Evolutionary conservation across 2,113 vertebrate genomes (phyloP).

Genomic region (Brachirus orientalis): DNA sequence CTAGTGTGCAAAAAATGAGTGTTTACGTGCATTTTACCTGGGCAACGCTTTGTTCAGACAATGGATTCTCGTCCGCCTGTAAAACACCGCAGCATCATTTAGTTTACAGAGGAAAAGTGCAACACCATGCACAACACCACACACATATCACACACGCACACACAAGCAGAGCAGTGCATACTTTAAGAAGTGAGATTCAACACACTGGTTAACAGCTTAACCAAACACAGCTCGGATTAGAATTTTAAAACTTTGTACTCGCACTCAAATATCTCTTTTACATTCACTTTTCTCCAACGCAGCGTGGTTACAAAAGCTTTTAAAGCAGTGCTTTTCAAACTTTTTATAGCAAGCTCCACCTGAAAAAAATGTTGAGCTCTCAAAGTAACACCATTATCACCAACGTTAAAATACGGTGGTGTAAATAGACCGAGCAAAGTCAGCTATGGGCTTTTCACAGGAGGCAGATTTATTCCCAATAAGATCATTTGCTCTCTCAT

Average conservation of each 20-base stretch:
- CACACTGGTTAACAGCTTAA: not conserved
- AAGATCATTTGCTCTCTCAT: too few relatives aligned
- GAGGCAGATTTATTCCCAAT: too few relatives aligned
- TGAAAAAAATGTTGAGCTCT: too few relatives aligned
- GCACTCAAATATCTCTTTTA: not conserved
- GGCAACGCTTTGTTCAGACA: constrained; percentile 85
- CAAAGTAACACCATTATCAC: too few relatives aligned
- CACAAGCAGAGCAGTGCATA: not conserved
- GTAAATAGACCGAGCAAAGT: too few relatives aligned
- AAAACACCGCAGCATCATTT: constrained; percentile 35
- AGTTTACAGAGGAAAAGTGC: not conserved
- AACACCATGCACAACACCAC: not conserved
- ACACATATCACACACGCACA: not conserved
- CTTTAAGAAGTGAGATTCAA: not conserved
- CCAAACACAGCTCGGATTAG: not conserved
- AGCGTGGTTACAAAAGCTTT: not conserved
- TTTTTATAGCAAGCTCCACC: too few relatives aligned
- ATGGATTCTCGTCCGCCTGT: constrained; percentile 81
- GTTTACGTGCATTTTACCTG: constrained; percentile 78
- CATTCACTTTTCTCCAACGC: too few relatives aligned
- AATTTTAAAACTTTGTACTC: too few relatives aligned
- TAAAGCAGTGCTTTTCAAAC: too few relatives aligned
- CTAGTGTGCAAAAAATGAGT: constrained; percentile 7
- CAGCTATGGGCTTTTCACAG: too few relatives aligned
- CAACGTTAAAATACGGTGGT: too few relatives aligned